Evolutionary conservation across 2,888 invertebrate genomes (phyloP).

Genomic region (Eurytoma californica): DNA sequence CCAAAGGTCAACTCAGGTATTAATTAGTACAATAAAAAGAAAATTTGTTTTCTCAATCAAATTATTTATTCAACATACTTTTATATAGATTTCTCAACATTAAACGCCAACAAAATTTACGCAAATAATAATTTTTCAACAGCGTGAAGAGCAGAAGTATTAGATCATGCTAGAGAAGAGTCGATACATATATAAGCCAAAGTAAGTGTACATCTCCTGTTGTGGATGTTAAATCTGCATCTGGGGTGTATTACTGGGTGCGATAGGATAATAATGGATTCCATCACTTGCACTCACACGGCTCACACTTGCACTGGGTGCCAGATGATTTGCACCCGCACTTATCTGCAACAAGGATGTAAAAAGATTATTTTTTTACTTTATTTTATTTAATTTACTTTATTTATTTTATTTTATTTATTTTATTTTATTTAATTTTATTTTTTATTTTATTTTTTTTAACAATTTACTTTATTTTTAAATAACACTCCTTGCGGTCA

Average conservation of each 20-base stretch:
- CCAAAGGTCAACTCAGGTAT: too few species aligned
- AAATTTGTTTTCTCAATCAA: not conserved
- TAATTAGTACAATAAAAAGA: not conserved
- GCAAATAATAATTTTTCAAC: not conserved
- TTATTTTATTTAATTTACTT: too few species aligned
- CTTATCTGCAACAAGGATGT: constrained; percentile 64
- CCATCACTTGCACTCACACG: constrained; percentile 59
- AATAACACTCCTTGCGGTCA: too few species aligned
- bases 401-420: too few species aligned
- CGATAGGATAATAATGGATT: not conserved
- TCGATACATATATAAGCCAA: not conserved
- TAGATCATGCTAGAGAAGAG: too few species aligned
- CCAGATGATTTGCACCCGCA: constrained; percentile 63
- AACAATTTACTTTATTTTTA: too few species aligned
- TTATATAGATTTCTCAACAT: not conserved
- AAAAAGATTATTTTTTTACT: not conserved
- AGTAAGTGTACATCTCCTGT: not conserved
- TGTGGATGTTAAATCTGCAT: not conserved
- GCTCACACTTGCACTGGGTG: constrained; percentile 62
- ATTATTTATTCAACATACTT: constrained; percentile 33
- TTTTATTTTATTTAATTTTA: too few species aligned
- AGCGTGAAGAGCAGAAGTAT: too few species aligned
- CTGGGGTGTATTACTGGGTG: not conserved
- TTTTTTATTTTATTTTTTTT: too few species aligned
- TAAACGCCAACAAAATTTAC: not conserved